Conservation (phyloP, 2,797 vertebrate species). For the Fundulus diaphanus region DNA sequence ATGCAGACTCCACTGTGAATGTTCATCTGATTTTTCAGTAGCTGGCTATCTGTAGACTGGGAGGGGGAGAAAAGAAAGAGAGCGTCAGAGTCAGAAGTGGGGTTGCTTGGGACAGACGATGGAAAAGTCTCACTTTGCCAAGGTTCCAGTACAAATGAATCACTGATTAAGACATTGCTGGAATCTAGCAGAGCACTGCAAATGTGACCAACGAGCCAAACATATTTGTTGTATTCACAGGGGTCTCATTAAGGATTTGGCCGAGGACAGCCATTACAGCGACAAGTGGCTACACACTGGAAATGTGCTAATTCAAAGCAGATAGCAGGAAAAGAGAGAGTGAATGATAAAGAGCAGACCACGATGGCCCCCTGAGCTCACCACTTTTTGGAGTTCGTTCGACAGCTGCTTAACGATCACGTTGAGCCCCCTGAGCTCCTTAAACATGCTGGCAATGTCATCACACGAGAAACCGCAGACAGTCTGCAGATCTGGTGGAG, state of each 20-base stretch:
- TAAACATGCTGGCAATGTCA: constrained; percentile 91
- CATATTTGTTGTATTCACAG: constrained; percentile 79
- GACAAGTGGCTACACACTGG: constrained; percentile 68
- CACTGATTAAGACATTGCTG: constrained; percentile 75
- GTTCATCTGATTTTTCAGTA: constrained; percentile 78
- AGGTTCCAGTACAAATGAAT: constrained; percentile 77
- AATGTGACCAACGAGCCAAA: constrained; percentile 63
- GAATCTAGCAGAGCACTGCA: constrained; percentile 67
- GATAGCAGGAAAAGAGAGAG: constrained; percentile 27
- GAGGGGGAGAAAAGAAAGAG: constrained; percentile 25
- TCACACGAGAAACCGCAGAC: constrained; percentile 97
- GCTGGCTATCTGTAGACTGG: constrained; percentile 84
- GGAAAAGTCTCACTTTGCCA: constrained; percentile 77
- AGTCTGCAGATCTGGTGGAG: constrained; percentile 83
- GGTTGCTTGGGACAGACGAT: constrained; percentile 53
- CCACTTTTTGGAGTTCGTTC: constrained; percentile 90
- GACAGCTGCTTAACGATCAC: constrained; percentile 90
- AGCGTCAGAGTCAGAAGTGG: constrained; percentile 22
- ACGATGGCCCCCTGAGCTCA: constrained; percentile 73
- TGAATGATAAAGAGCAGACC: constrained; percentile 48
- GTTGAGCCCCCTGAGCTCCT: constrained; percentile 91
- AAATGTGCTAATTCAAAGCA: constrained; percentile 52
- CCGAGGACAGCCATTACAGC: constrained; percentile 56
- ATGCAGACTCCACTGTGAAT: constrained; percentile 85
- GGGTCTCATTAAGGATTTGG: constrained; percentile 77